Base-by-base conservation (phyloP, 2,888 invertebrate genomes). In the Diarsia dahlii region DNA sequence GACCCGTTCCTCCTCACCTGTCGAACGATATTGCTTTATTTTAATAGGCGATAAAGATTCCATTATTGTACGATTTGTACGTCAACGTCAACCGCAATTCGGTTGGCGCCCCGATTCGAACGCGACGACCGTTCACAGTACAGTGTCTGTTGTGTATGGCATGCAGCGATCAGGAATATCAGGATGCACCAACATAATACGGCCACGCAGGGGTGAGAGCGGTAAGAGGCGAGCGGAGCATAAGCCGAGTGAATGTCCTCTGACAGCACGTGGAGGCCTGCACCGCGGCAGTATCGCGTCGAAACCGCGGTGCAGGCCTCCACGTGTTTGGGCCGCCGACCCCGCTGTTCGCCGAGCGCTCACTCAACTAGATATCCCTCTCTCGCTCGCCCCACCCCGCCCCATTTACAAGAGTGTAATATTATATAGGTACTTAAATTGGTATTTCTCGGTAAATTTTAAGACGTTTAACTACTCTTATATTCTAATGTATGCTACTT, bases 1-100 rank as follows among this genome's bases (percentile, higher is more conserved):
- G 67, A 92, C 93, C 76, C 96, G 95, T 90, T 96, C 96, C 82
- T 96, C 96, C 91, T 91, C 97, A 95, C 95, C 97, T 97, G 95
- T 87, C 91, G 92, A 94, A 93, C 88, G 92, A 94, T 89, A 92
- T 81, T 90, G 87, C 79, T 91, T 90, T 84, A 91, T 82, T 90
- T 93, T 90, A 93, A 91, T 90, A 88, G 82, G 78, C 72, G 88
- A 75, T 84, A 90, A 79, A 73, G 90, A 87, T 81, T 91, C 91
- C 94, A 93, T 93, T 90, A 85, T 88, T 81, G 63, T 70, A 83
- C 75, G 78, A 76, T 28, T 88, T 81, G 64, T 70, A 83, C 75
- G 78, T 76, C 73, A 76, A 83, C 75, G 78, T 76, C 73, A 76
- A 84, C 68, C 74, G 74, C 78, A 73, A 84, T 83, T 78, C 79